Conservation (phyloP, 30 jellyfish, hydroid and myxozoan genomes). For the Rhopilema esculentum region DNA sequence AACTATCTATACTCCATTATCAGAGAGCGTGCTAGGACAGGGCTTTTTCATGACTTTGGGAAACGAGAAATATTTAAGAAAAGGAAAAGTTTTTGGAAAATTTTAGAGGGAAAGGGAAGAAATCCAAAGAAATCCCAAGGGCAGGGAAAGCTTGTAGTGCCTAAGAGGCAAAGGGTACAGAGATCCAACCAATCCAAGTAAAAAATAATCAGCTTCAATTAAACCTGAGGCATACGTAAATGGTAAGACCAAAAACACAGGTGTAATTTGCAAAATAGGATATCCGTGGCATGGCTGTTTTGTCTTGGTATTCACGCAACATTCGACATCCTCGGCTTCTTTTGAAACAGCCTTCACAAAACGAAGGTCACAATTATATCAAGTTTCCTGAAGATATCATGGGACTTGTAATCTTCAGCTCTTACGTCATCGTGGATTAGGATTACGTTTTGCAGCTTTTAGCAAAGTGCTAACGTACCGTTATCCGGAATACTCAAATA, state of each 20-base stretch:
- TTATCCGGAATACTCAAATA: background rate
- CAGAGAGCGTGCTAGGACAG: background rate
- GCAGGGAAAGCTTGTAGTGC: too few relatives aligned
- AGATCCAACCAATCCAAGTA: too few relatives aligned
- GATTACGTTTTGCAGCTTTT: background rate
- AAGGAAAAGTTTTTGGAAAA: too few relatives aligned
- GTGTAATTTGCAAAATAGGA: background rate
- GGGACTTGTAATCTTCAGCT: background rate
- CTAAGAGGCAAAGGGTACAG: too few relatives aligned
- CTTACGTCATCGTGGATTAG: constrained; percentile 45
- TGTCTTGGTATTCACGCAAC: background rate
- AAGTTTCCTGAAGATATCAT: constrained; percentile 38
- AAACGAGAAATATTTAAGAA: too few relatives aligned
- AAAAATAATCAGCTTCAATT: too few relatives aligned
- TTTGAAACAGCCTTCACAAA: background rate
- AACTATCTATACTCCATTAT: background rate
- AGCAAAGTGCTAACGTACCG: background rate
- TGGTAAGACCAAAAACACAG: background rate
- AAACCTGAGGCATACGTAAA: too few relatives aligned
- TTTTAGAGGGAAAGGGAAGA: too few relatives aligned
- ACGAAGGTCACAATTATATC: background rate
- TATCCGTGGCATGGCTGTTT: background rate
- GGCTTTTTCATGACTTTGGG: too few relatives aligned
- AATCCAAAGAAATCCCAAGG: too few relatives aligned
- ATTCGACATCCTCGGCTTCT: constrained; percentile 21